Conservation (phyloP, 2,113 vertebrate genomes). For the Pteronura brasiliensis region DNA sequence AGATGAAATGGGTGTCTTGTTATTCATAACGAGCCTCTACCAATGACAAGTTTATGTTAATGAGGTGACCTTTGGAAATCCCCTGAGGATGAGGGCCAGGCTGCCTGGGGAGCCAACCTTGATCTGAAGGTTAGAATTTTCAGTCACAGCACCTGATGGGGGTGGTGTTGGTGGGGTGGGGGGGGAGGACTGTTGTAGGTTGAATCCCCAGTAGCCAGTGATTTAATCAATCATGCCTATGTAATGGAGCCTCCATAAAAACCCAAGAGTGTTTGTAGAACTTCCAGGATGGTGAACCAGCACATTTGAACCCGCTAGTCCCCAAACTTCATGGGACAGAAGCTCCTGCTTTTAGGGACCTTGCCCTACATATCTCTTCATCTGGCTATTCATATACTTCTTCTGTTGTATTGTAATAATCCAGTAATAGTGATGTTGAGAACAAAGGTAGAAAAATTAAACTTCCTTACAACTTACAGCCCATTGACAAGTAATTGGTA, state of each 20-base stretch:
- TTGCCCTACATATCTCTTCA: background rate
- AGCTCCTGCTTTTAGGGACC: background rate
- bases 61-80: background rate
- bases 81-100: background rate
- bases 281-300: background rate
- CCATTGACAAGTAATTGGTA: background rate
- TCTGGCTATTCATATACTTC: background rate
- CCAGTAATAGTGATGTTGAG: background rate
- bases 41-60: background rate
- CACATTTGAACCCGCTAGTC: background rate
- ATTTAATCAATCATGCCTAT: background rate
- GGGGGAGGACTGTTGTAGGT: background rate
- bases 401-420: background rate
- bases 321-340: background rate
- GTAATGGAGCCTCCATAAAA: background rate
- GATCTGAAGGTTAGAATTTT: background rate
- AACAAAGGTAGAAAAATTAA: background rate
- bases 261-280: background rate
- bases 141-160: too few species aligned
- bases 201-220: background rate
- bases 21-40: background rate
- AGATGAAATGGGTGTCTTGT: background rate
- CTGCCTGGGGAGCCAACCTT: background rate
- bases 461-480: background rate
- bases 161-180: rapidly evolving